phyloP scores from a whole-genome alignment of 2,888 invertebrate genomes.

The Apotomis turbidana region DNA sequence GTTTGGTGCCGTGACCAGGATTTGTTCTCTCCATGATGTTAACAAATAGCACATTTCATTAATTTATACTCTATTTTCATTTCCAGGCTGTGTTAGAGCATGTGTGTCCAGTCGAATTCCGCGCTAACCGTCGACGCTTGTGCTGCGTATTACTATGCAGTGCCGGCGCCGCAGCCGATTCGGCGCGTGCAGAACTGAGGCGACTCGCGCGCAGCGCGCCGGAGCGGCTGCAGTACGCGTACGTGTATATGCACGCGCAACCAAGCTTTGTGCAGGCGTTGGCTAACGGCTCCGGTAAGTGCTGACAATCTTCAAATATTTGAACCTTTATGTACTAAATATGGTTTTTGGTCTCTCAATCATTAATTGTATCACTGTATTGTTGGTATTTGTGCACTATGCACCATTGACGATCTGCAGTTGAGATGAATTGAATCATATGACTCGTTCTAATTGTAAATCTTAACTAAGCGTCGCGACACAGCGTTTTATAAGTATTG shows the following conservation, averaged over 20 bases:
- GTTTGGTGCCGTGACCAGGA: background rate
- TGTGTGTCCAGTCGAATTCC: constrained; percentile 95
- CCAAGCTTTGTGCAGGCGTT: constrained; percentile 91
- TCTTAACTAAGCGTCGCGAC: too few species aligned
- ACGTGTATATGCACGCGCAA: constrained; percentile 94
- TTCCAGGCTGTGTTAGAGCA: constrained; percentile 88
- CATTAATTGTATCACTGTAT: too few species aligned
- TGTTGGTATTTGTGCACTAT: too few species aligned
- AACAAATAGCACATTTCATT: too few species aligned
- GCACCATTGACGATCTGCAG: too few species aligned
- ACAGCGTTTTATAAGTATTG: too few species aligned
- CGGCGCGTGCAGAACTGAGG: constrained; percentile 86
- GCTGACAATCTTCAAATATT: background rate
- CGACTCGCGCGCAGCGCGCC: constrained; percentile 88
- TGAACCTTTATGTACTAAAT: too few species aligned
- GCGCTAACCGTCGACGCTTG: constrained; percentile 88
- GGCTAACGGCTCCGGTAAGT: constrained; percentile 81
- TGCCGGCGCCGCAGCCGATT: constrained; percentile 82
- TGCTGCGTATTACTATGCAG: constrained; percentile 86
- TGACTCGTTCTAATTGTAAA: too few species aligned
- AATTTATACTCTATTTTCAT: background rate
- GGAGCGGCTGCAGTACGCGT: constrained; percentile 92
- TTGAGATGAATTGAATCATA: too few species aligned
- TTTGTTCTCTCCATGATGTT: background rate
- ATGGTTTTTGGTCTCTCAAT: too few species aligned